phyloP scores from a whole-genome alignment of 2,797 vertebrate genomes.

The Rhinoraja longicauda region DNA sequence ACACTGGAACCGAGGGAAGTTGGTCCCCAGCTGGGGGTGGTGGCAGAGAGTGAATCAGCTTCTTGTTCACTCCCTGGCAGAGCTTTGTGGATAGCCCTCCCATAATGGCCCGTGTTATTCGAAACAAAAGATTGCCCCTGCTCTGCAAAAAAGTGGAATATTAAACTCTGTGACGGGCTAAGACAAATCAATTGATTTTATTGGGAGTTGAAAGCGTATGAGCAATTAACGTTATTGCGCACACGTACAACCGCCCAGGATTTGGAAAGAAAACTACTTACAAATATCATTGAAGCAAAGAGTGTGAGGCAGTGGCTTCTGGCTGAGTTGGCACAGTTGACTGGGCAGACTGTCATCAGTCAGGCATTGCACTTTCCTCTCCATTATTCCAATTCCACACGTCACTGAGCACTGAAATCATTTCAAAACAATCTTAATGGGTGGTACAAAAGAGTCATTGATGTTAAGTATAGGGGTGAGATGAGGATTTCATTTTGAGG shows the following conservation, averaged over 20 bases:
- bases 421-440: neutral
- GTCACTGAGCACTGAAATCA: slow-evolving; percentile 78
- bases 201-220: neutral
- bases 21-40: neutral
- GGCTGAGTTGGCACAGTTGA: slow-evolving; percentile 67
- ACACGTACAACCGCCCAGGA: neutral
- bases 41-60: neutral
- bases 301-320: slow-evolving; percentile 70
- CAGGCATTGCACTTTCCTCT: slow-evolving; percentile 74
- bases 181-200: neutral
- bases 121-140: too few relatives aligned
- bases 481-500: neutral
- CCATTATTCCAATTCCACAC: slow-evolving; percentile 75
- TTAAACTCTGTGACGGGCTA: neutral
- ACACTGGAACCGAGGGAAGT: neutral
- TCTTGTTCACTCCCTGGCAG: neutral
- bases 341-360: slow-evolving; percentile 63
- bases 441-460: neutral
- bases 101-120: neutral
- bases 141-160: neutral
- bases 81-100: neutral
- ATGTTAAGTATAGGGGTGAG: neutral
- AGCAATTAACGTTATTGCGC: neutral
- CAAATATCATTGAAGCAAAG: slow-evolving; percentile 72
- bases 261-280: slow-evolving; percentile 58